These are phyloP conservation scores for Campopleginae sp. DNA, from an alignment of 2,888 invertebrate genomes.

Conservation along the genomic window DNA sequence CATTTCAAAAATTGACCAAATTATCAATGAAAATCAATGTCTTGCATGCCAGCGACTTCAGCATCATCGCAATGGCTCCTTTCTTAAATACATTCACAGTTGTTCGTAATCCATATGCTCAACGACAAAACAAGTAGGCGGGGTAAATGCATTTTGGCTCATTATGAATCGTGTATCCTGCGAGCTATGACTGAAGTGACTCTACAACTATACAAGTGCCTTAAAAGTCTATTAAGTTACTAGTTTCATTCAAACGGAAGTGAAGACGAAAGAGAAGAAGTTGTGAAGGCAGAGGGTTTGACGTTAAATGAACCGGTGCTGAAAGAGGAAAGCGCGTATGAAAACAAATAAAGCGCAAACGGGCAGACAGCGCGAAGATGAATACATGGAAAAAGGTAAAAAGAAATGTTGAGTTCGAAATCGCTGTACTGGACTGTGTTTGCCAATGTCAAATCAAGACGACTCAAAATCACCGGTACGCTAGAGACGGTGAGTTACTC, in stretches of 20 bases:
- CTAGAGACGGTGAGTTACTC: slow-evolving; percentile 30
- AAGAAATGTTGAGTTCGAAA: slow-evolving; percentile 34
- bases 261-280: slow-evolving; percentile 14
- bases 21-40: too few relatives aligned
- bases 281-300: slow-evolving; percentile 21
- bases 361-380: slow-evolving; percentile 54
- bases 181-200: slow-evolving; percentile 19
- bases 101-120: background rate
- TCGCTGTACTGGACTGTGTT: slow-evolving; percentile 72
- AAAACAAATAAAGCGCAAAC: slow-evolving; percentile 78
- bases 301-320: slow-evolving; percentile 81
- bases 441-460: slow-evolving; percentile 82
- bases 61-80: background rate
- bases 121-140: background rate
- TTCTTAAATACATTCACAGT: background rate
- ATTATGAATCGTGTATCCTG: background rate
- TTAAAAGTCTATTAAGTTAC: background rate
- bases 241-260: slow-evolving; percentile 29
- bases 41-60: too few relatives aligned
- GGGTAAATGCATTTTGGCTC: background rate
- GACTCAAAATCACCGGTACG: slow-evolving; percentile 80
- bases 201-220: background rate
- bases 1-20: too few relatives aligned
- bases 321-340: slow-evolving; percentile 73
- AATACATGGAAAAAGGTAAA: slow-evolving; percentile 54